Evolutionary conservation across 2,113 vertebrate species (phyloP).

Genomic region (Piprites chloris): DNA sequence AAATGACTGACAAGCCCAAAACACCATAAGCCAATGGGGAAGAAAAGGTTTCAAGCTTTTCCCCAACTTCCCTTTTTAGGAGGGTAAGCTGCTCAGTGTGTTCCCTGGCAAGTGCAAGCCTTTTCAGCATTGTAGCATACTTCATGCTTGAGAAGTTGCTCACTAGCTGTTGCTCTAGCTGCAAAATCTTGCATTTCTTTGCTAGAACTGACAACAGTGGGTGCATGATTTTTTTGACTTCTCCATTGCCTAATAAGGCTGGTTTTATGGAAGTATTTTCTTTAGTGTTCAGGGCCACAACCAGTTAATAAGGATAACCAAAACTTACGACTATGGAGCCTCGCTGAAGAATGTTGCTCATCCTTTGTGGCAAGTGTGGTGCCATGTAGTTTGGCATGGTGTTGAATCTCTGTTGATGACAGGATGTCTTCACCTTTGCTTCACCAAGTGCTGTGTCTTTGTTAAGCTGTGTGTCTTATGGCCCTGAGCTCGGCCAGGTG

Average conservation of each 20-base stretch:
- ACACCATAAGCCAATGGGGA: neutral
- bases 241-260: neutral
- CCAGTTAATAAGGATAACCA: neutral
- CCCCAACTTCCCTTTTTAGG: constrained; percentile 38
- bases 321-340: neutral
- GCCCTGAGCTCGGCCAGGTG: neutral
- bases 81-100: neutral
- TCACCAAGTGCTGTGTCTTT: neutral
- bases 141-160: constrained; percentile 14
- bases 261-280: neutral
- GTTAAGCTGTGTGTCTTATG: neutral
- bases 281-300: neutral
- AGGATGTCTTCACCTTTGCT: neutral
- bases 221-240: neutral
- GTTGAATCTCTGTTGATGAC: neutral
- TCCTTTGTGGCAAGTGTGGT: neutral
- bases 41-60: constrained; percentile 29
- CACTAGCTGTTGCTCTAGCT: neutral
- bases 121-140: constrained; percentile 10
- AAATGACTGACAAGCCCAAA: neutral
- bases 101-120: neutral
- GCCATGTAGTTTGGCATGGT: neutral
- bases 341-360: neutral
- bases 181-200: neutral
- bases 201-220: neutral